Base-by-base conservation (phyloP, 2,888 invertebrate genomes). In the Plebejus melissa region DNA sequence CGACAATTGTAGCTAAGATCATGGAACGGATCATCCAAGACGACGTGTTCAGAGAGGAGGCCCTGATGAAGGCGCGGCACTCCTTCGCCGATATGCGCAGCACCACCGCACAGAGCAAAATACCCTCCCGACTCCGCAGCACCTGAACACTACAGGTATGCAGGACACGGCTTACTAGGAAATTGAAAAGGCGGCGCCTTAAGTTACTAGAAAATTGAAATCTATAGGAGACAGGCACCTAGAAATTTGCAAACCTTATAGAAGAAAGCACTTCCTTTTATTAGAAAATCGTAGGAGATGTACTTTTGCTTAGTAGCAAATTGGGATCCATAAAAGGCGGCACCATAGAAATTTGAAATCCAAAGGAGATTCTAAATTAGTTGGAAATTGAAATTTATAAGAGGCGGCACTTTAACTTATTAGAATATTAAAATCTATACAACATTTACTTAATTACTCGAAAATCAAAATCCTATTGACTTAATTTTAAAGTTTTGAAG, bases 1-100 rank as follows among this genome's bases (percentile, higher is more conserved):
- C 97, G 83, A 95, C 95, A 88, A 96, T 97, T 91, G 97, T 97
- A 87, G 96, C 96, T 88, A 96, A 96, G 87, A 96, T 97, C 82
- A 96, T 96, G 95, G 95, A 96, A 80, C 94, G 96, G 77, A 95
- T 95, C 79, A 91, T 95, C 79, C 93, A 94, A 80, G 94, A 94
- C 82, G 95, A 95, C 79, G 92, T 91, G 38, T 92, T 93, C 80
- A 94, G 91, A 74, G 91, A 93, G 81, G 89, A 92, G 81, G 90
- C 90, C 7, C 80, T 88, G 74, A 83, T 86, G 81, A 90, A 88
- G 79, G 86, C 89, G 54, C 88, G 92, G 46, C 92, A 92, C 80
- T 92, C 93, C n/a, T 90, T 91, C 79, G 91, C 92, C 2, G 93
- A 93, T 81, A 86, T 92, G 88, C 85, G 92, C 76, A 84, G 85